Base-by-base conservation (phyloP, 2,113 vertebrate genomes). In the Tenrec ecaudatus region DNA sequence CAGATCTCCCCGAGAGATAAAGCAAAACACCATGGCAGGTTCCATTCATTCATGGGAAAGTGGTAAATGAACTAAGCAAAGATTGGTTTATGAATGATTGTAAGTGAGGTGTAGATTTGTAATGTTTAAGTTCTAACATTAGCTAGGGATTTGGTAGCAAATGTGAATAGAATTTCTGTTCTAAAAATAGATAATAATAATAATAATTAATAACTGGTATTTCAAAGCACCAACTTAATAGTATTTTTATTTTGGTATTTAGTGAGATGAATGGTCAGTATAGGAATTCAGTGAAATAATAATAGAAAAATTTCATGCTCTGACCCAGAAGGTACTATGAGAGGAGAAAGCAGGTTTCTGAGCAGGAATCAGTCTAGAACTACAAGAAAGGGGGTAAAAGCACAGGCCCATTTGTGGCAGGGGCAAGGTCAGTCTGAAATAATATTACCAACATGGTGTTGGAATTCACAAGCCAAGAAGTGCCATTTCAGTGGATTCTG, bases 401-500 rank as follows among this genome's bases (percentile, higher is more conserved):
- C 40, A 87, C 82, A 88, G 38, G 2, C n/a, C 57, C 38, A 23
- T 78, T 6, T 53, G 43, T 38, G 25, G 20, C 66, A 89, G 23
- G 12, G 22, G 6, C 27, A 68, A 60, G 3, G 11, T 68, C 27
- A 43, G 9, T 69, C 40, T 84, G 66, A 33, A 57, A 66, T 90
- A 86, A 57, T 79, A 75, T 87, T 80, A 76, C 0, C 6, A 31
- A 47, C 4, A 29, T 29, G 17, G 16, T 79, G 20, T 47, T 92
- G 43, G 79, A 88, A 80, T 80, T 15, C 47, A n/a, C 10, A 83
- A 76, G 73, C 15, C 57, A 68, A 66, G 57, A 91, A 88, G 93
- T 93, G 80, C n/a, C 60, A 10, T 58, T 79, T 93, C 73, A 79
- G 79, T 75, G 31, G 47, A 84, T 91, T 84, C 43, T 69, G 29